phyloP scores from a whole-genome alignment of 2,113 vertebrate genomes.

The Falcunculus frontatus region DNA sequence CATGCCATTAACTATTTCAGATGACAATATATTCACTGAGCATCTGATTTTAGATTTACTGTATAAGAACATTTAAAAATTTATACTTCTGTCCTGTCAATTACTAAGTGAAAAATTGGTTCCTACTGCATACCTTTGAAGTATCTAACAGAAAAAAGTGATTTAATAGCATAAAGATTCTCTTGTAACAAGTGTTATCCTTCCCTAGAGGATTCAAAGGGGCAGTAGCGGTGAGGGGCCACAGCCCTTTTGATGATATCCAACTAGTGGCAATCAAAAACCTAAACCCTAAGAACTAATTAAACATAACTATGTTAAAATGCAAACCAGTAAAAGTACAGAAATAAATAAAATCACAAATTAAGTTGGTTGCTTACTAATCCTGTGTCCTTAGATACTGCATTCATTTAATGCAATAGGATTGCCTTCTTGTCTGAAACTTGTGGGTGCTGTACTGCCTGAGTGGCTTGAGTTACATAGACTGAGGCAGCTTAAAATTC shows the following conservation, averaged over 20 bases:
- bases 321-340: not conserved
- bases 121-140: not conserved
- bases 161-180: not conserved
- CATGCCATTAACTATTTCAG: not conserved
- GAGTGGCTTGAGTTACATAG: not conserved
- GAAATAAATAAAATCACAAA: constrained; percentile 44
- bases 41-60: not conserved
- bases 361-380: not conserved
- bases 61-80: not conserved
- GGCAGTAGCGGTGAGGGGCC: not conserved
- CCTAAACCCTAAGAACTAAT: constrained; percentile 17
- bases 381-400: not conserved
- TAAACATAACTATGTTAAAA: not conserved
- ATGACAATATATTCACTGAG: not conserved
- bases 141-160: not conserved
- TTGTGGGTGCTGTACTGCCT: not conserved
- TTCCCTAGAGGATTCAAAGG: not conserved
- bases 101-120: not conserved
- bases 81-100: not conserved
- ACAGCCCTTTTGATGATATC: not conserved
- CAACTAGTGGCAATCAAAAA: constrained; percentile 12
- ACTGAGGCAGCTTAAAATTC: constrained; percentile 49
- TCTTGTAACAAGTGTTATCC: not conserved
- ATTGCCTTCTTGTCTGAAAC: constrained; percentile 14
- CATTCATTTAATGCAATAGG: not conserved